Conservation (phyloP, 2,888 invertebrate genomes). For the Tenthredo distinguenda region DNA sequence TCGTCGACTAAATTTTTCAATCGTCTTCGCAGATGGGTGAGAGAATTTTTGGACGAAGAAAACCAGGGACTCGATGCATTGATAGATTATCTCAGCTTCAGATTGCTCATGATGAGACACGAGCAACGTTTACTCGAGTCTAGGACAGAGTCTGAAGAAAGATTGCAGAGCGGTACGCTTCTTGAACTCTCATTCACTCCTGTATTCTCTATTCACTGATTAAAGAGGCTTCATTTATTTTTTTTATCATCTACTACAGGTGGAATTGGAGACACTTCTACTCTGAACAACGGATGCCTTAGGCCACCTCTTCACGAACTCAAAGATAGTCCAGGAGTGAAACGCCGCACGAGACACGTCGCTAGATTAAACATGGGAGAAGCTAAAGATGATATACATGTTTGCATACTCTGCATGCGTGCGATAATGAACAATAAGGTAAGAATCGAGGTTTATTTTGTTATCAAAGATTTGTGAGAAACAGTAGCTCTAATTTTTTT, state of each 20-base stretch:
- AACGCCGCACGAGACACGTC: constrained; percentile 90
- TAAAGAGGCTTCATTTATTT: background rate
- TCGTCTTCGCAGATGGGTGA: constrained; percentile 90
- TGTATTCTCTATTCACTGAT: background rate
- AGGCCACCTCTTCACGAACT: constrained; percentile 82
- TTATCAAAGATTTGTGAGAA: background rate
- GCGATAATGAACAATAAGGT: constrained; percentile 99
- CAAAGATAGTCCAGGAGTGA: constrained; percentile 85
- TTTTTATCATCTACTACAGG: constrained; percentile 56
- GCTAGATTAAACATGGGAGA: constrained; percentile 96
- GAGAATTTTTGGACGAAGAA: constrained; percentile 97
- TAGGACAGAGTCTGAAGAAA: constrained; percentile 88
- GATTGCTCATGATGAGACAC: constrained; percentile 96
- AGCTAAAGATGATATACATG: constrained; percentile 98
- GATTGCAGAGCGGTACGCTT: constrained; percentile 79
- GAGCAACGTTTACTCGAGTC: constrained; percentile 91
- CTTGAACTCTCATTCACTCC: background rate
- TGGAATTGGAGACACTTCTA: constrained; percentile 69
- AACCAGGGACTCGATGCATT: constrained; percentile 98
- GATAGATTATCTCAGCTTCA: constrained; percentile 97
- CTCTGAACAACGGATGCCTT: constrained; percentile 75
- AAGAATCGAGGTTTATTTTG: constrained; percentile 52
- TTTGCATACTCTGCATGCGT: constrained; percentile 98
- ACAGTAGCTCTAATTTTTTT: constrained; percentile 17
- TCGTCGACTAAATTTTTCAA: background rate